Evolutionary conservation across 1,140 invertebrate genomes (phyloP).

Genomic region (Saccostrea echinata): DNA sequence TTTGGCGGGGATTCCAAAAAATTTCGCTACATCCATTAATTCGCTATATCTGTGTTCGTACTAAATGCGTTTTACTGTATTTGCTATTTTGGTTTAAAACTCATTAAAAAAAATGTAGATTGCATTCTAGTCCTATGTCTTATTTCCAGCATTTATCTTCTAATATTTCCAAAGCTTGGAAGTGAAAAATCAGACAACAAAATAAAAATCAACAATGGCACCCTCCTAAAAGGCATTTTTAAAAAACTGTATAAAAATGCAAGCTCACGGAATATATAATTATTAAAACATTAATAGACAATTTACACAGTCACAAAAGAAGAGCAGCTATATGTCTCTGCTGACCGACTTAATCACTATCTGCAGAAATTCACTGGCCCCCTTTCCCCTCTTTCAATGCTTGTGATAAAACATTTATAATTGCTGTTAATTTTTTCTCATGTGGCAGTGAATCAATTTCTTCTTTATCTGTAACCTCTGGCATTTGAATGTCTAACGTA

Average conservation of each 20-base stretch:
- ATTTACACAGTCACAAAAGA: background rate
- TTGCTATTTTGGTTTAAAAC: too few species aligned
- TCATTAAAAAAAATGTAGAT: too few species aligned
- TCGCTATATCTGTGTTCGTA: too few species aligned
- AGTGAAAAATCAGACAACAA: background rate
- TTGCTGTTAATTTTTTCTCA: constrained; percentile 15
- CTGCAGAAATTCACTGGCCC: background rate
- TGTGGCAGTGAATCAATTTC: constrained; percentile 30
- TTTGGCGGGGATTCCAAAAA: too few species aligned
- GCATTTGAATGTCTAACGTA: background rate
- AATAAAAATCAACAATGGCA: background rate
- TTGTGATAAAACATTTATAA: constrained; percentile 38
- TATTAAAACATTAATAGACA: background rate
- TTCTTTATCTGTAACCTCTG: background rate
- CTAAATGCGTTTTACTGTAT: too few species aligned
- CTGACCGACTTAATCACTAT: background rate
- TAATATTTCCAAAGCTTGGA: background rate
- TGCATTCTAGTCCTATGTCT: too few species aligned
- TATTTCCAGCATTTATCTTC: background rate
- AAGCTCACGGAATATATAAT: background rate
- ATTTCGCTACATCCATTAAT: too few species aligned
- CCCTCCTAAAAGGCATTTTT: background rate
- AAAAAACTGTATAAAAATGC: constrained; percentile 5
- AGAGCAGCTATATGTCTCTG: background rate
- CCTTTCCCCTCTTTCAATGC: constrained; percentile 1